Evolutionary conservation across 2,888 invertebrate genomes (phyloP).

Genomic region (Tribolium freemani): DNA sequence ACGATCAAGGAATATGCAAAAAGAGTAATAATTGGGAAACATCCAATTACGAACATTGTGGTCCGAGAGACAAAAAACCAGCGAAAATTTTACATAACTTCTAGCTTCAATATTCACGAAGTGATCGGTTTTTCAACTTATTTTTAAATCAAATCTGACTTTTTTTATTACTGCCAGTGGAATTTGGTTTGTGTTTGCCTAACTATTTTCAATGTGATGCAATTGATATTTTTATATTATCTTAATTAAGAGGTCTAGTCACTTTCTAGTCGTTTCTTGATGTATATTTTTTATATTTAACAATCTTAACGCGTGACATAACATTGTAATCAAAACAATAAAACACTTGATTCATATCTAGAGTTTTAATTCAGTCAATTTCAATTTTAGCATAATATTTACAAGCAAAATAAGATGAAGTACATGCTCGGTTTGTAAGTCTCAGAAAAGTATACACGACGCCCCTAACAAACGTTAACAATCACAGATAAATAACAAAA

Average conservation of each 20-base stretch:
- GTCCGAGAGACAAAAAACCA: slow-evolving; percentile 60
- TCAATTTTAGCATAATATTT: slow-evolving; percentile 37
- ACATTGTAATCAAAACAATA: slow-evolving; percentile 4
- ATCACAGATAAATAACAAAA: slow-evolving; percentile 35
- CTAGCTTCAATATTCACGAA: slow-evolving; percentile 63
- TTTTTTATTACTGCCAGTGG: slow-evolving; percentile 12
- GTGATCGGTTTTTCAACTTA: slow-evolving; percentile 53
- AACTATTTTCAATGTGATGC: slow-evolving; percentile 16
- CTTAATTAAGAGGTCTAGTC: not conserved
- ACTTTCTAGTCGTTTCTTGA: not conserved
- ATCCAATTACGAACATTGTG: slow-evolving; percentile 64
- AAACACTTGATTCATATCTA: slow-evolving; percentile 16
- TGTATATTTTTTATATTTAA: not conserved
- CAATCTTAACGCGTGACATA: not conserved
- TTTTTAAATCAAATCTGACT: slow-evolving; percentile 22
- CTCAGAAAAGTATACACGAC: not conserved
- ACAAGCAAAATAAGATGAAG: slow-evolving; percentile 39
- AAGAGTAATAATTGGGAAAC: slow-evolving; percentile 61
- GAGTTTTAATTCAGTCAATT: slow-evolving; percentile 38
- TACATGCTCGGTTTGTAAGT: slow-evolving; percentile 38
- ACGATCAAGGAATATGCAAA: slow-evolving; percentile 62
- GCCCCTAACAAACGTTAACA: slow-evolving; percentile 12
- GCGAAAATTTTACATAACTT: slow-evolving; percentile 63
- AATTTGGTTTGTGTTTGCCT: not conserved
- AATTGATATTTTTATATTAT: slow-evolving; percentile 29